A percentile compares a stretch with the other conserved stretches of the same genome.
These are phyloP conservation scores for Lochmaea crataegi DNA, from an alignment of 2,888 invertebrate genomes.

Conservation along the genomic window DNA sequence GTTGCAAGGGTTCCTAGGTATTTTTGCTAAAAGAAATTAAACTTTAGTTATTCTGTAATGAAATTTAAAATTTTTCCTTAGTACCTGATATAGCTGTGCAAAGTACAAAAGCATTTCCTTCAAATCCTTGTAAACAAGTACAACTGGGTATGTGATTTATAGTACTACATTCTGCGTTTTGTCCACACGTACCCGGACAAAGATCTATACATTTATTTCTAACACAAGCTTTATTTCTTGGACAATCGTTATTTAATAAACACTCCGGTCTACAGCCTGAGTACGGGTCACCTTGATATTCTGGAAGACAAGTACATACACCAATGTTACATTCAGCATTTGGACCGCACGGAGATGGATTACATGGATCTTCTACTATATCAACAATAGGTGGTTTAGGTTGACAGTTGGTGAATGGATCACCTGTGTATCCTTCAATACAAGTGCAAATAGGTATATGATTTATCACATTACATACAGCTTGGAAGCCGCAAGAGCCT, in stretches of 20 bases:
- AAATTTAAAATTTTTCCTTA: conserved; percentile 43
- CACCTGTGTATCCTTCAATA: conserved; percentile 77
- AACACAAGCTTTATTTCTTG: conserved; percentile 76
- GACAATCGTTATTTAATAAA: conserved; percentile 78
- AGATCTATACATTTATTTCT: conserved; percentile 78
- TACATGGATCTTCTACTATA: conserved; percentile 66
- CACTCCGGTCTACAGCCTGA: conserved; percentile 79
- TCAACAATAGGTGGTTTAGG: conserved; percentile 64
- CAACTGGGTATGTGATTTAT: conserved; percentile 83
- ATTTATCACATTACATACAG: conserved; percentile 79
- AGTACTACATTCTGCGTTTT: conserved; percentile 78
- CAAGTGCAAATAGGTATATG: conserved; percentile 84
- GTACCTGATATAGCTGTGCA: conserved; percentile 70
- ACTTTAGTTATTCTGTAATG: neutral
- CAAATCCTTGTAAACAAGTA: conserved; percentile 75
- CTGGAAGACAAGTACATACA: conserved; percentile 76
- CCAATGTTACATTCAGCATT: conserved; percentile 74
- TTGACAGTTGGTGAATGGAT: conserved; percentile 79
- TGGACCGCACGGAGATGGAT: conserved; percentile 75
- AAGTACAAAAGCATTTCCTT: conserved; percentile 79
- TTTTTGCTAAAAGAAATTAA: conserved; percentile 44
- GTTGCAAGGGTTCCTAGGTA: conserved; percentile 70
- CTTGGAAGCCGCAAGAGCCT: conserved; percentile 80
- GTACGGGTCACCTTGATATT: conserved; percentile 80
- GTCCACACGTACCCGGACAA: conserved; percentile 81